Conservation (phyloP, 2,113 vertebrate species). For the Antigone vipio region DNA sequence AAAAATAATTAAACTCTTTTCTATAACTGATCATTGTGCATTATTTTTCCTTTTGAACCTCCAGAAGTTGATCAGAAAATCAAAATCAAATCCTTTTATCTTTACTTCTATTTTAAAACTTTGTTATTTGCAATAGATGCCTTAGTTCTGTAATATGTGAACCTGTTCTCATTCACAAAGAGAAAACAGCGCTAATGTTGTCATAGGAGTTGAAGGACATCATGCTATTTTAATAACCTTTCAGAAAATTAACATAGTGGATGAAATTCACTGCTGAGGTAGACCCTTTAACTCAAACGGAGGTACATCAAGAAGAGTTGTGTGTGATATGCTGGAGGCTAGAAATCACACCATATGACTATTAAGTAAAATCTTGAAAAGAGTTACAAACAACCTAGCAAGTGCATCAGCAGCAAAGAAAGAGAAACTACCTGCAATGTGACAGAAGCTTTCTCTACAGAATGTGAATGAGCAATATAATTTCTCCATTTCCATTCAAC, state of each 20-base stretch:
- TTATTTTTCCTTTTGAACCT: slow-evolving; percentile 6
- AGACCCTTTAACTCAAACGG: not conserved
- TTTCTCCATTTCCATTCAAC: not conserved
- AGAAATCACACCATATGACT: not conserved
- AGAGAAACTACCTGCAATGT: not conserved
- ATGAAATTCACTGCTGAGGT: not conserved
- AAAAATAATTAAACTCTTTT: not conserved
- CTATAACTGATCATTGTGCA: not conserved
- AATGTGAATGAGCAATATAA: not conserved
- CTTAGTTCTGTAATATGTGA: not conserved
- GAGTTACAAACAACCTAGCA: not conserved
- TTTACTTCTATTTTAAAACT: not conserved
- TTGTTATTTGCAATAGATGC: not conserved
- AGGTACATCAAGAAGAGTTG: not conserved
- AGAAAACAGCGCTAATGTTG: not conserved
- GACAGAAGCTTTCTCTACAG: not conserved
- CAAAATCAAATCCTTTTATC: not conserved
- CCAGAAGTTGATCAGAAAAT: slow-evolving; percentile 1
- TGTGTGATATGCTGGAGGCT: not conserved
- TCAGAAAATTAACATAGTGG: not conserved
- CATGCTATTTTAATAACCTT: not conserved
- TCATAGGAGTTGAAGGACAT: not conserved
- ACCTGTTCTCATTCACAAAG: not conserved
- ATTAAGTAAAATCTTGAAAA: not conserved
- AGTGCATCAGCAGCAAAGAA: not conserved